Base-by-base conservation (phyloP, 2,797 vertebrate species). In the Spatula clypeata region DNA sequence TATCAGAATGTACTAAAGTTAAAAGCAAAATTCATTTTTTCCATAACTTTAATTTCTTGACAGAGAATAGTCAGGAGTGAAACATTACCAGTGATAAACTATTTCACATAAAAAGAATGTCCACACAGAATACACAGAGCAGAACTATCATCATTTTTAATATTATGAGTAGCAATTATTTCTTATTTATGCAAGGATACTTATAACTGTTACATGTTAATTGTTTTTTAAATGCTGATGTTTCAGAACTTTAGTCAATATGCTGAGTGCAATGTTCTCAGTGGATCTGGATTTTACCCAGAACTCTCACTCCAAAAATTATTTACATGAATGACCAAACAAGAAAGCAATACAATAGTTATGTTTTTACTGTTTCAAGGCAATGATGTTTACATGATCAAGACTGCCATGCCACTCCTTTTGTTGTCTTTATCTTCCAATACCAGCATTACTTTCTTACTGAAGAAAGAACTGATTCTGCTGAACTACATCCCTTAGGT, bases 21-120 rank as follows among this genome's bases (percentile, higher is more conserved):
- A 84, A 92, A 95, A 92, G 62, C 34, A 91, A 94, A 92, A 86
- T 42, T 62, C 49, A 72, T 18, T 42, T 71, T 20, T 61, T 58
- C 45, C 34, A 66, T 62, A 71, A 62, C 53, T 83, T 75, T 62
- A 67, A 66, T 49, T 83, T 75, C 45, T 69, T 64, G 31, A 86
- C n/a, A 66, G 19, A 90, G 40, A 85, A 73, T 21, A 65, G 12
- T 5, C n/a, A 82, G 1, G 4, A 80, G 13, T 82, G 44, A 70
- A 91, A 81, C 12, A 17, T 49, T 65, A 83, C 26, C 40, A 53
- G 20, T 27, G 13, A 64, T 4, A 61, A 24, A 29, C 6, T 23
- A n/a, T 24, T 54, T 57, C 34, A 79, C 6, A 60, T 13, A 29
- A 11, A 64, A 65, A 47, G 23, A 58, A 65, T 61, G 58, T 3